Evolutionary conservation across 2,888 invertebrate genomes (phyloP), one percentile per base, ranked within the genome.

Genomic region (Sminthurides aquaticus): DNA sequence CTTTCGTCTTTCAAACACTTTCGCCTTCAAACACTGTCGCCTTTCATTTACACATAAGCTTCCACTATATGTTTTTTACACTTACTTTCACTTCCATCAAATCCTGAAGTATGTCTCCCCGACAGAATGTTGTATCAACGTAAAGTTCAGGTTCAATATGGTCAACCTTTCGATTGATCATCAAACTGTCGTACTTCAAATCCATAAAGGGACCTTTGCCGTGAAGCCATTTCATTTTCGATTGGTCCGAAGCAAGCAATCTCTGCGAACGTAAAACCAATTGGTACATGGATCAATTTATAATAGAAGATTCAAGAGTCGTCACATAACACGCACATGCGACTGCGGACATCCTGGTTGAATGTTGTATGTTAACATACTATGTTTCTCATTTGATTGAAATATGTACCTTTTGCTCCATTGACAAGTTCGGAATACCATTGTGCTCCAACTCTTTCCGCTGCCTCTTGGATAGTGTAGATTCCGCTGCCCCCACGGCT

Each of bases 41-140:
- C n/a, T n/a, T n/a, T n/a, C n/a, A n/a, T n/a, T n/a, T n/a, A n/a
- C n/a, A n/a, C n/a, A n/a, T n/a, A n/a, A n/a, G n/a, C n/a, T n/a
- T n/a, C n/a, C n/a, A n/a, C n/a, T n/a, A n/a, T n/a, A n/a, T n/a
- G n/a, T n/a, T n/a, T n/a, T n/a, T n/a, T n/a, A 52, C 5, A 52
- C 18, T 64, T 65, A 72, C 72, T 64, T 73, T 73, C 2, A 73
- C 63, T 26, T 71, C 71, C 71, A 73, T 73, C n/a, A 73, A 57
- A 11, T 67, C 52, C 49, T 71, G 70, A 8, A 73, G 57, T 8
- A 69, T 61, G 25, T 66, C 60, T 18, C 69, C 49, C 24, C 65
- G 65, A 28, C 71, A 71, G 54, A 69, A 73, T 0, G 73, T 71
- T 2, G 69, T 71, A 27, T 73, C 73, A 20, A 73, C 69, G 52